Conservation (phyloP, 2,113 vertebrate genomes). For the Diphyllodes magnificus region DNA sequence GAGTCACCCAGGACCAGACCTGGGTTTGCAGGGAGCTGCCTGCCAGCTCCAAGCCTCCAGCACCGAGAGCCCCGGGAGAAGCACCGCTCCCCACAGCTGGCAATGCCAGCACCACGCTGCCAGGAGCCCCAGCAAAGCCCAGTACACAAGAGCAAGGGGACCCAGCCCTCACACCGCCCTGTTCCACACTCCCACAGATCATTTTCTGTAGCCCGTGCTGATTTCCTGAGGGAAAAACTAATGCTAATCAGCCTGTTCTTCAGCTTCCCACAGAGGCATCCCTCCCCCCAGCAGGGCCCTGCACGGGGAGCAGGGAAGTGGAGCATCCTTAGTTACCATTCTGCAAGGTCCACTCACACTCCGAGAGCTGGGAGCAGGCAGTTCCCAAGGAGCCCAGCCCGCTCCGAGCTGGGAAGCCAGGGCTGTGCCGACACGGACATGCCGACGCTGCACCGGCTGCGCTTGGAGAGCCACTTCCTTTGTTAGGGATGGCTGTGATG, state of each 20-base stretch:
- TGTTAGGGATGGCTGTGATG: neutral
- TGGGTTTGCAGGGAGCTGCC: neutral
- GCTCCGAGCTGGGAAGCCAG: accelerated
- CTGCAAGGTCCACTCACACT: neutral
- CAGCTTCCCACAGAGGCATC: neutral
- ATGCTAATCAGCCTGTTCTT: neutral
- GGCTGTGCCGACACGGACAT: neutral
- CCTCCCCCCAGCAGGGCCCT: neutral
- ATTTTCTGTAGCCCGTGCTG: neutral
- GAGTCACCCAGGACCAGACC: neutral
- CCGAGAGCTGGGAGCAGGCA: neutral
- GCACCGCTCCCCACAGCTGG: neutral
- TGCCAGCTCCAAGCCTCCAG: neutral
- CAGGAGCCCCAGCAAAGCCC: neutral
- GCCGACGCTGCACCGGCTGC: accelerated
- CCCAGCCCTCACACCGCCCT: neutral
- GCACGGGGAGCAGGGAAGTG: neutral
- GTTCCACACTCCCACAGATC: neutral
- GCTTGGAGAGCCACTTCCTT: neutral
- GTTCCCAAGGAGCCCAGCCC: neutral
- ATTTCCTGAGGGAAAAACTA: neutral
- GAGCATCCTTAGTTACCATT: neutral
- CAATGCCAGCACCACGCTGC: accelerated
- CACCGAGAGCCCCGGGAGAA: accelerated
- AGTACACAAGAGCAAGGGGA: neutral